Conservation (phyloP, 2,797 vertebrate species). For the Acanthornis magna region DNA sequence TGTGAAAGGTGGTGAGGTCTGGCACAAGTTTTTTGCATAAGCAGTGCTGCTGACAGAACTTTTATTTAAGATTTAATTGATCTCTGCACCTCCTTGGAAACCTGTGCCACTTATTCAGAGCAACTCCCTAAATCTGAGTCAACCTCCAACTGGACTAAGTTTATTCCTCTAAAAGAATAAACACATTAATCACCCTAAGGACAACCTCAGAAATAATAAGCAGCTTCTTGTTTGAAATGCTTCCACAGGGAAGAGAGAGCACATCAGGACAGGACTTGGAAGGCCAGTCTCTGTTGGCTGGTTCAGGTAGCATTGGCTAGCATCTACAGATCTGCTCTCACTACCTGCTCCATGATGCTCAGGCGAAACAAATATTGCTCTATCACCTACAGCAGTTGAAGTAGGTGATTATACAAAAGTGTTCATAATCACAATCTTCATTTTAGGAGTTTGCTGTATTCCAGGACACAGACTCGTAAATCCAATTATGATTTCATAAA, state of each 20-base stretch:
- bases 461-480: background rate
- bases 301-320: background rate
- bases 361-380: background rate
- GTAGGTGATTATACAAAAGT: background rate
- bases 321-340: background rate
- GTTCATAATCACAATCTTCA: background rate
- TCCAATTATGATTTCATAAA: background rate
- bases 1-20: conserved; percentile 47
- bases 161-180: background rate
- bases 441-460: background rate
- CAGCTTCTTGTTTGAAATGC: background rate
- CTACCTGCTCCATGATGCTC: background rate
- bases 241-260: background rate
- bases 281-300: background rate
- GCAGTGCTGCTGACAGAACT: conserved; percentile 3
- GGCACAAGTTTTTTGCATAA: conserved; percentile 40
- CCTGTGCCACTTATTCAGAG: background rate
- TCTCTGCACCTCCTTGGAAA: conserved; percentile 11
- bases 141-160: background rate
- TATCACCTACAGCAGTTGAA: background rate
- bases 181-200: background rate
- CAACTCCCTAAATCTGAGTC: background rate
- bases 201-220: background rate
- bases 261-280: background rate
- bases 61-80: conserved; percentile 34